Percentiles rank a stretch among this genome's conserved stretches.
Evolutionary conservation across 1,140 invertebrate genomes (phyloP).

Genomic region (Arctopsyche grandis): DNA sequence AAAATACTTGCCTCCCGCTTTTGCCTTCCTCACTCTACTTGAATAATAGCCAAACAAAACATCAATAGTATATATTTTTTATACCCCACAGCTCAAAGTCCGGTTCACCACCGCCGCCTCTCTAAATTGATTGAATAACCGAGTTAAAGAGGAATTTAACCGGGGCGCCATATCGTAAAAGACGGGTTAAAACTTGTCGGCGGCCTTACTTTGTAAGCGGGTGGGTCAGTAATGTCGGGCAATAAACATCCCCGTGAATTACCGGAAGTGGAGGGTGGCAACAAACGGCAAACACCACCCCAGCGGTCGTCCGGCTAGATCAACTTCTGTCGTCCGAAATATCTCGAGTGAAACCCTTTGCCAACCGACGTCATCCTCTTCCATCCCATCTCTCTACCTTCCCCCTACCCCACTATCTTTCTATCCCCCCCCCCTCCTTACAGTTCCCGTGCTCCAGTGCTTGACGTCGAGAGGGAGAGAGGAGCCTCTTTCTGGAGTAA

Average conservation of each 20-base stretch:
- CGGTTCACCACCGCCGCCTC: too few species aligned
- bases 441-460: too few species aligned
- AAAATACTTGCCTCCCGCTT: too few species aligned
- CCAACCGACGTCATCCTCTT: not conserved
- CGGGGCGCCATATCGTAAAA: not conserved
- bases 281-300: not conserved
- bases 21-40: too few species aligned
- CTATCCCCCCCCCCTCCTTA: too few species aligned
- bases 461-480: not conserved
- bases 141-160: not conserved
- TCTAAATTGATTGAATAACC: too few species aligned
- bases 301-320: conserved; percentile 13
- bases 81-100: too few species aligned
- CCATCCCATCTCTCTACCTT: not conserved
- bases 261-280: not conserved
- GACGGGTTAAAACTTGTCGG: not conserved
- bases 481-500: conserved; percentile 30
- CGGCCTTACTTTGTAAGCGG: conserved; percentile 7
- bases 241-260: conserved; percentile 33
- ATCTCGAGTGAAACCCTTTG: not conserved
- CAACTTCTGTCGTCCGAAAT: conserved; percentile 23
- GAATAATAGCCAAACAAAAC: too few species aligned
- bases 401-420: too few species aligned
- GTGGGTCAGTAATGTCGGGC: conserved; percentile 28
- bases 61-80: too few species aligned